Evolutionary conservation across 1,140 invertebrate genomes (phyloP).

Genomic region (Drosophila lowei): DNA sequence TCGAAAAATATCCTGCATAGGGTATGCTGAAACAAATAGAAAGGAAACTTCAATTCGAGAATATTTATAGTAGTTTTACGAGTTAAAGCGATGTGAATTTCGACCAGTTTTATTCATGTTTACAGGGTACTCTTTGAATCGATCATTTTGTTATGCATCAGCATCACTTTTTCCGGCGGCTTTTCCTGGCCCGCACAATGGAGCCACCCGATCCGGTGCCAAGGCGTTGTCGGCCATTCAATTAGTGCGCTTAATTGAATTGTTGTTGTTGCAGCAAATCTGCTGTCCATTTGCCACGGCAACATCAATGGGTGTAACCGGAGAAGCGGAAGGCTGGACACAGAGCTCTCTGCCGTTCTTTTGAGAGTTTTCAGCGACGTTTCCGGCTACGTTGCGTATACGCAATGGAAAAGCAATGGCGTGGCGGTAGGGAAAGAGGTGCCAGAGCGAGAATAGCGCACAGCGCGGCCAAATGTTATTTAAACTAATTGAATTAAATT

Average conservation of each 20-base stretch:
- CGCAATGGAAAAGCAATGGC: constrained; percentile 37
- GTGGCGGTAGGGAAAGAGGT: background rate
- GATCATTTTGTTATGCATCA: constrained; percentile 14
- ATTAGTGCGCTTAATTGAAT: constrained; percentile 82
- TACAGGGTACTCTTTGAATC: background rate
- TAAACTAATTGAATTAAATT: constrained; percentile 79
- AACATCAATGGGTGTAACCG: constrained; percentile 21
- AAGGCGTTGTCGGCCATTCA: constrained; percentile 61
- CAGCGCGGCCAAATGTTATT: constrained; percentile 60
- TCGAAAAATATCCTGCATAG: background rate
- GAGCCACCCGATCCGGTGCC: constrained; percentile 44
- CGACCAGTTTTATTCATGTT: no score
- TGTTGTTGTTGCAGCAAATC: constrained; percentile 79
- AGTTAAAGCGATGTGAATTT: no score
- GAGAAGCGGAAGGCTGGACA: constrained; percentile 24
- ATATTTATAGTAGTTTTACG: no score
- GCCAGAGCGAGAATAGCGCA: background rate
- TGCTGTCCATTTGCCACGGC: constrained; percentile 44
- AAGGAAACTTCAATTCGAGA: no score
- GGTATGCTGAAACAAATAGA: no score
- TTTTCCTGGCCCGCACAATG: constrained; percentile 7
- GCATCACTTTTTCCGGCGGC: background rate
- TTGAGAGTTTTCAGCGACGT: constrained; percentile 57
- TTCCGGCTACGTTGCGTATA: constrained; percentile 70
- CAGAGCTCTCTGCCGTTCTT: constrained; percentile 38